Conservation (phyloP, 2,888 invertebrate genomes). For the Mongoloraphidia duomilia region DNA sequence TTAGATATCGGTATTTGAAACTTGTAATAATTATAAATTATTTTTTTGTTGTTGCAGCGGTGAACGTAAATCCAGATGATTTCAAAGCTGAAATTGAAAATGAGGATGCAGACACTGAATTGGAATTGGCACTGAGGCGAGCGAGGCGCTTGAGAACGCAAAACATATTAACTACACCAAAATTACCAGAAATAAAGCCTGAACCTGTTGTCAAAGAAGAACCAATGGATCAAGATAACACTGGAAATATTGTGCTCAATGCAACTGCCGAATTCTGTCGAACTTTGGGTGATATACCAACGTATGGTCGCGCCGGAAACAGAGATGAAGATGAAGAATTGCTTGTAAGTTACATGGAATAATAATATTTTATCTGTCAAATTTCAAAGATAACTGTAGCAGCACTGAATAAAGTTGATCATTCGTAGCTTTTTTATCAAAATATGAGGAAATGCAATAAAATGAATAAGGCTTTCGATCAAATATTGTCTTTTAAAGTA, state of each 20-base stretch:
- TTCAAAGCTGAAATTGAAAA: slow-evolving; percentile 45
- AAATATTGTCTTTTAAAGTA: background rate
- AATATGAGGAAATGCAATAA: too few species aligned
- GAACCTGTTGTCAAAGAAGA: slow-evolving; percentile 23
- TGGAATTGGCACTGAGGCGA: slow-evolving; percentile 39
- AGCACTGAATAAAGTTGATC: too few species aligned
- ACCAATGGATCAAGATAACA: slow-evolving; percentile 17
- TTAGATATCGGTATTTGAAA: slow-evolving; percentile 2
- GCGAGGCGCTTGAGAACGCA: slow-evolving; percentile 32
- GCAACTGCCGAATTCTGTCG: slow-evolving; percentile 95
- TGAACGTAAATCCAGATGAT: slow-evolving; percentile 33
- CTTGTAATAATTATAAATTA: slow-evolving; percentile 1
- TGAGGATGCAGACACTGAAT: slow-evolving; percentile 22
- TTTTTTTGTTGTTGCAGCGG: slow-evolving; percentile 17
- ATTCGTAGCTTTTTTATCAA: too few species aligned
- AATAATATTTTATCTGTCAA: too few species aligned
- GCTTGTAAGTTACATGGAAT: slow-evolving; percentile 31
- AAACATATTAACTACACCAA: slow-evolving; percentile 21
- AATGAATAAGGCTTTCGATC: too few species aligned
- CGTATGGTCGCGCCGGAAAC: slow-evolving; percentile 83
- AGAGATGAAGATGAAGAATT: slow-evolving; percentile 61
- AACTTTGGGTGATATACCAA: slow-evolving; percentile 85
- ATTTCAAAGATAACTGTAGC: too few species aligned
- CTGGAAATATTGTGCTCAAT: slow-evolving; percentile 65
- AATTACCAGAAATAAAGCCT: slow-evolving; percentile 23